These are phyloP conservation scores for Taeniopygia guttata DNA, from an alignment of 2,797 vertebrate genomes.

Conservation along the genomic window DNA sequence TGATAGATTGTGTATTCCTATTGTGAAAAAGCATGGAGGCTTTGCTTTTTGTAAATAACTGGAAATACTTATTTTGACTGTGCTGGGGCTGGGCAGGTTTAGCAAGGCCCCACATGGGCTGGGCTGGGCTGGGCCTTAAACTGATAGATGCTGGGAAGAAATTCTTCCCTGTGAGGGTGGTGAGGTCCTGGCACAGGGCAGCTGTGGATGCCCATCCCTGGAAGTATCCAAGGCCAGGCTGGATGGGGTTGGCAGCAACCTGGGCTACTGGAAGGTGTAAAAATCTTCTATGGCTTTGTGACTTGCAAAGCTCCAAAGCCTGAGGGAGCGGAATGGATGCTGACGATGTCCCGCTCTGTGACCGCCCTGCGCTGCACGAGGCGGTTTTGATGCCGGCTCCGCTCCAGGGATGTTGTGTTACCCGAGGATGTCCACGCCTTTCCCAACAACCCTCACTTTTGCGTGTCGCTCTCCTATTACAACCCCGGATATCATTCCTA, in stretches of 20 bases:
- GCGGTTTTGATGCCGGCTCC: fast-evolving
- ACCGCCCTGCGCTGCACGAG: no score
- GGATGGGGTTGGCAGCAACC: neutral
- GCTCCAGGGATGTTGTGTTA: fast-evolving
- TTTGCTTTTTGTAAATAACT: neutral
- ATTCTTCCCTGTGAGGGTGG: neutral
- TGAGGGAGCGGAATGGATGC: fast-evolving
- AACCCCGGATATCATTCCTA: neutral
- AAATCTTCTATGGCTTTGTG: neutral
- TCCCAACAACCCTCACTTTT: neutral
- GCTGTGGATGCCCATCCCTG: neutral
- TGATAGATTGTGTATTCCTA: neutral
- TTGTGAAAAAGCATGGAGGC: neutral
- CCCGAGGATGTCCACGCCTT: fast-evolving
- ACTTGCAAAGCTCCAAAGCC: neutral
- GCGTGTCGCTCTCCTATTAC: fast-evolving
- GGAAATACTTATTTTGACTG: neutral
- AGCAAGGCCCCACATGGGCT: fast-evolving
- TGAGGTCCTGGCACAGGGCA: neutral
- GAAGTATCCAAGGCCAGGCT: neutral
- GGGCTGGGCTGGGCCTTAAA: no score
- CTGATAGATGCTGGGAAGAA: neutral
- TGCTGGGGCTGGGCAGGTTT: neutral
- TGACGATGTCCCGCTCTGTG: no score
- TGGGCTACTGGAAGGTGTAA: neutral